Conservation (phyloP, 2,888 invertebrate genomes). For the Drosophila heteroneura region DNA sequence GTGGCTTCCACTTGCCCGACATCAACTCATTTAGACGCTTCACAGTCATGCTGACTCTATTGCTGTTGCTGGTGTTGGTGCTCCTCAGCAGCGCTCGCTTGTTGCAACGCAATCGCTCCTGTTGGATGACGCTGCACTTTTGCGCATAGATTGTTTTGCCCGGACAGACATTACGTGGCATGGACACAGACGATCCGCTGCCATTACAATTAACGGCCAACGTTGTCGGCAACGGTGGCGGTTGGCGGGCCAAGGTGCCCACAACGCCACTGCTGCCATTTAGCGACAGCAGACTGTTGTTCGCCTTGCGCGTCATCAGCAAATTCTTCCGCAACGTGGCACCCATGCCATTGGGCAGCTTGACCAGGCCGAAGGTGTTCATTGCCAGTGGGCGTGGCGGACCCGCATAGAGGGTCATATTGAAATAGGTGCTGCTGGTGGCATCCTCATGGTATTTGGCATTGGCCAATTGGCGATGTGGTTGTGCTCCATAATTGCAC, state of each 20-base stretch:
- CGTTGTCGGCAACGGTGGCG: slow-evolving; percentile 56
- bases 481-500: slow-evolving; percentile 30
- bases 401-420: slow-evolving; percentile 76
- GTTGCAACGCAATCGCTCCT: slow-evolving; percentile 74
- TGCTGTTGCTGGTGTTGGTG: slow-evolving; percentile 12
- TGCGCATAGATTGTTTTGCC: slow-evolving; percentile 78
- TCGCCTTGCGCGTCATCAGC: slow-evolving; percentile 81
- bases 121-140: slow-evolving; percentile 60
- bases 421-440: slow-evolving; percentile 60
- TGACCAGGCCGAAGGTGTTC: slow-evolving; percentile 81
- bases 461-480: slow-evolving; percentile 59
- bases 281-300: slow-evolving; percentile 77
- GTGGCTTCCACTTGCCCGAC: slow-evolving; percentile 56
- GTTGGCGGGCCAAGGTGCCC: slow-evolving; percentile 63
- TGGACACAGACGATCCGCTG: slow-evolving; percentile 5
- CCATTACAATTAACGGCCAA: slow-evolving; percentile 40
- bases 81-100: slow-evolving; percentile 67
- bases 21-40: slow-evolving; percentile 77
- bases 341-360: slow-evolving; percentile 76
- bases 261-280: slow-evolving; percentile 78
- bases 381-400: slow-evolving; percentile 79
- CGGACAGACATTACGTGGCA: slow-evolving; percentile 45
- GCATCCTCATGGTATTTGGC: slow-evolving; percentile 79
- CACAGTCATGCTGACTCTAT: slow-evolving; percentile 57
- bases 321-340: slow-evolving; percentile 81